Evolutionary conservation across 2,888 invertebrate species (phyloP).

Genomic region (Periphyllus acericola): DNA sequence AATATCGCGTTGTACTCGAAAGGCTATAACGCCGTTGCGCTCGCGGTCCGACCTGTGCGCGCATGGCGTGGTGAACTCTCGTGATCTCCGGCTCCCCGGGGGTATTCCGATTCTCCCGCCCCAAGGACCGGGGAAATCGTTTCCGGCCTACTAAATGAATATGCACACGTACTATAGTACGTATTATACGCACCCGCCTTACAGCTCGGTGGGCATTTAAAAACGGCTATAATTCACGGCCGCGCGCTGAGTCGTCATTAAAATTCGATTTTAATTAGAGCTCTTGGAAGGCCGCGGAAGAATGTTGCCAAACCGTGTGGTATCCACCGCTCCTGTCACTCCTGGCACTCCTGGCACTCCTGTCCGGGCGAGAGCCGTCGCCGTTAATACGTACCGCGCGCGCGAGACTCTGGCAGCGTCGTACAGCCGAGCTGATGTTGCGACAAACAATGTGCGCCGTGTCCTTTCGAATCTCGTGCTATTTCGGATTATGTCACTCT

Average conservation of each 20-base stretch:
- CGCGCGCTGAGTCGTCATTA: neutral
- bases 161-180: too few relatives aligned
- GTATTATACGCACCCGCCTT: too few relatives aligned
- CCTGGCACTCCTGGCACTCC: too few relatives aligned
- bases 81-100: neutral
- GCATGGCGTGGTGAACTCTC: neutral
- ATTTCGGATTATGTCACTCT: neutral
- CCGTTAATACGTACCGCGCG: too few relatives aligned
- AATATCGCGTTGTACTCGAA: too few relatives aligned
- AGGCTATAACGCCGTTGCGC: too few relatives aligned
- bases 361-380: too few relatives aligned
- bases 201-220: neutral
- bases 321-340: neutral
- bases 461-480: neutral
- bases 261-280: constrained; percentile 12
- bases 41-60: neutral
- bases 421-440: too few relatives aligned
- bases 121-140: constrained; percentile 13
- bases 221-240: neutral
- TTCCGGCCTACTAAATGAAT: constrained; percentile 1
- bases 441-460: too few relatives aligned
- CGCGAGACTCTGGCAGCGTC: too few relatives aligned
- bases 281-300: neutral
- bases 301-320: neutral
- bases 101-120: neutral